A percentile compares a stretch with the other conserved stretches of the same genome.
phyloP scores from a whole-genome alignment of 35 echinoderm and acorn worm genomes.

The Apostichopus japonicus region DNA sequence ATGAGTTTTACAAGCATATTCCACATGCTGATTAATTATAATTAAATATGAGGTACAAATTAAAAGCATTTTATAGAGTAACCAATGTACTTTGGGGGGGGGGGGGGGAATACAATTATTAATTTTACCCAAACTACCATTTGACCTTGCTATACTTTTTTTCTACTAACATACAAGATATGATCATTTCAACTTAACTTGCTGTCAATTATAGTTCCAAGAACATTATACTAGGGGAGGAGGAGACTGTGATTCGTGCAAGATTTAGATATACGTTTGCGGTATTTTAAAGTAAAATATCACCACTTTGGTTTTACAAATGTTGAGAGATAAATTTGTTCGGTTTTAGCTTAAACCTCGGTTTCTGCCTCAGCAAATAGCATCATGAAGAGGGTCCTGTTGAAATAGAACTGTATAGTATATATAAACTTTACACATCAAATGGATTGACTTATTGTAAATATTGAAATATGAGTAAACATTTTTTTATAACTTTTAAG shows the following conservation, averaged over 20 bases:
- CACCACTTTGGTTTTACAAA: neutral
- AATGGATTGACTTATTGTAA: too few species aligned
- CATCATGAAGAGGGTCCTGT: neutral
- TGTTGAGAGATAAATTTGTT: neutral
- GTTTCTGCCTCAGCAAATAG: neutral
- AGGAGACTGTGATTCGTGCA: neutral
- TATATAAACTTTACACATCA: too few species aligned
- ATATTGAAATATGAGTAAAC: too few species aligned
- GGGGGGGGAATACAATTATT: neutral
- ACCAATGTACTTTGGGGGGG: neutral
- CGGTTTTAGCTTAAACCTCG: neutral
- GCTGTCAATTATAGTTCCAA: neutral
- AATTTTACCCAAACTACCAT: neutral
- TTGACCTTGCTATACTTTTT: neutral
- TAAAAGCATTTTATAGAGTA: neutral
- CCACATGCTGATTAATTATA: neutral
- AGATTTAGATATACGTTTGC: neutral
- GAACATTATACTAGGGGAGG: neutral
- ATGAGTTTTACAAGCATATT: neutral
- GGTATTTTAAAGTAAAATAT: neutral
- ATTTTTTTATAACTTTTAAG: too few species aligned
- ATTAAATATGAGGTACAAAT: neutral
- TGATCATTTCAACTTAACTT: neutral
- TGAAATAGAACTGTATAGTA: neutral
- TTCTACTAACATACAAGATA: neutral